Evolutionary conservation across 2,113 vertebrate species (phyloP), one percentile per base, ranked within the genome.

Genomic region (Ardeotis arabs): DNA sequence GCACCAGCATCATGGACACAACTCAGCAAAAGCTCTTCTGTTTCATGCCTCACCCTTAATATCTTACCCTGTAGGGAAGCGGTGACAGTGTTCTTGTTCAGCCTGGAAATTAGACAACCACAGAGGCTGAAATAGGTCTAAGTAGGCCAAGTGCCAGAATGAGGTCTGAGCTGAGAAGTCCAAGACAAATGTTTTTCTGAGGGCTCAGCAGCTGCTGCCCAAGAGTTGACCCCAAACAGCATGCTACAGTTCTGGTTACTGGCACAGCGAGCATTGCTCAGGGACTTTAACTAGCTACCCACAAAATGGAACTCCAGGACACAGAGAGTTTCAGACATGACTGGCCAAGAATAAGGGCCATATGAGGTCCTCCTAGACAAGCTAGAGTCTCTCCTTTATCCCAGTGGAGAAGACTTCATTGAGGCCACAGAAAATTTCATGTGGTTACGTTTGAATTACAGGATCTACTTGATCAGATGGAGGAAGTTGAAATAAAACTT

Each of bases 171-270:
- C 56, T 58, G 49, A 78, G 64, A 92, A 72, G 78, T 89, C 95
- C 95, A 97, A 96, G 84, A 87, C 39, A 97, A 96, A 96, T 94
- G 84, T 95, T 95, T 93, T 93, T 52, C 56, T 75, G 82, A 93
- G 60, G 44, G 23, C 92, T 88, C 63, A 44, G 82, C 64, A 88
- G 68, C 82, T 90, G 72, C 72, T 84, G 90, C 82, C 69, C 75
- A 96, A 66, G 7, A 78, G 63, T 33, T 95, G 87, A 93, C 90
- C 90, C 59, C 64, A 90, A 93, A 85, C 63, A 93, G 84, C 37
- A 58, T 10, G 31, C 31, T 66, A 52, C 72, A 25, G 59, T 84
- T 91, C 67, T 77, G 83, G 70, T 39, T 93, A 18, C 72, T 95
- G 86, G 93, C 85, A 90, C 29, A 9, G 52, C 50, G 3, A 44